phyloP scores from a whole-genome alignment of 2,888 invertebrate species.

The Helicoverpa assulta region DNA sequence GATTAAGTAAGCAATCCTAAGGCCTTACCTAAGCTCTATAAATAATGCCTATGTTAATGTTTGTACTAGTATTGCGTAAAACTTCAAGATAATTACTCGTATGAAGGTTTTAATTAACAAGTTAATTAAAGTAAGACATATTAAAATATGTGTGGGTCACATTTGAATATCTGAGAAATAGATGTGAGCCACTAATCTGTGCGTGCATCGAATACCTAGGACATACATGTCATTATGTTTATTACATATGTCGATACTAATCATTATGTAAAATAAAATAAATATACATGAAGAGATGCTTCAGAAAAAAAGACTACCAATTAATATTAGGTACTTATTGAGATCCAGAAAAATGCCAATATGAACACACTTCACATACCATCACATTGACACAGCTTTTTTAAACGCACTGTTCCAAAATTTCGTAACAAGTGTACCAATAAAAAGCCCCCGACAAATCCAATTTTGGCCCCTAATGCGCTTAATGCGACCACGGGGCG shows the following conservation, averaged over 20 bases:
- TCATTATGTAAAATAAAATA: no score
- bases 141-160: constrained; percentile 32
- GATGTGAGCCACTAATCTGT: constrained; percentile 36
- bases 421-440: constrained; percentile 89
- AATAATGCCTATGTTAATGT: constrained; percentile 14
- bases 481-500: constrained; percentile 88
- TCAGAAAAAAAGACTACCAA: neutral
- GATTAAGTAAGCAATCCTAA: neutral
- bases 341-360: constrained; percentile 50
- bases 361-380: constrained; percentile 59
- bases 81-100: constrained; percentile 18
- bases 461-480: constrained; percentile 89
- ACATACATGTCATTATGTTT: neutral
- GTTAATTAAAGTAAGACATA: constrained; percentile 21
- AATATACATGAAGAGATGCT: neutral
- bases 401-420: constrained; percentile 80
- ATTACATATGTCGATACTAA: neutral
- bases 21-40: constrained; percentile 8
- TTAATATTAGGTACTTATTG: constrained; percentile 21
- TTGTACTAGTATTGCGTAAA: constrained; percentile 13
- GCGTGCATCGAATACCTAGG: constrained; percentile 11
- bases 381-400: constrained; percentile 75
- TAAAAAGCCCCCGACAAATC: constrained; percentile 88
- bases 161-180: constrained; percentile 39
- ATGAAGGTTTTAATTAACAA: constrained; percentile 33